Evolutionary conservation across 2,888 invertebrate genomes (phyloP).

Genomic region (Mellilla xanthometata): DNA sequence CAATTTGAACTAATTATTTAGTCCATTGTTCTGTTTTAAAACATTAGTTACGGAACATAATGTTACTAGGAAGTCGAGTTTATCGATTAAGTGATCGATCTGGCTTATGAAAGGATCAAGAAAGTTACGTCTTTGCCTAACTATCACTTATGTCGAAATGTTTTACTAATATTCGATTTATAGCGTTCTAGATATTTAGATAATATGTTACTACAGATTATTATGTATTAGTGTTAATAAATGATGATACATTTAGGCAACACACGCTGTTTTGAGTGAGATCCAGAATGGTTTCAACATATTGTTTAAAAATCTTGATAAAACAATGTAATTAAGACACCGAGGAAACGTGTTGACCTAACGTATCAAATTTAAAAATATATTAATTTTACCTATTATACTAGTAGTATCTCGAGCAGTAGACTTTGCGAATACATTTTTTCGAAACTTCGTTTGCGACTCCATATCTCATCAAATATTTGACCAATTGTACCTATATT

Average conservation of each 20-base stretch:
- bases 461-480: too few relatives aligned
- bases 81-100: slow-evolving; percentile 7
- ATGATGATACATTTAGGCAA: background rate
- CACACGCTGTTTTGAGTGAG: background rate
- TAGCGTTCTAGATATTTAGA: slow-evolving; percentile 6
- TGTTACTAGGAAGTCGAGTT: slow-evolving; percentile 16
- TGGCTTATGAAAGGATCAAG: slow-evolving; percentile 10
- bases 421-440: too few relatives aligned
- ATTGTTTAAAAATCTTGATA: too few relatives aligned
- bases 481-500: too few relatives aligned
- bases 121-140: slow-evolving; percentile 3
- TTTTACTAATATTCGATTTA: slow-evolving; percentile 6
- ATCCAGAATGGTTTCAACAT: too few relatives aligned
- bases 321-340: too few relatives aligned
- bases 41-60: slow-evolving; percentile 4
- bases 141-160: background rate
- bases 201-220: background rate
- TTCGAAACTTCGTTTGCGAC: too few relatives aligned
- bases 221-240: slow-evolving; percentile 3
- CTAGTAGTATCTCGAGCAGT: too few relatives aligned
- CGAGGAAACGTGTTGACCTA: too few relatives aligned
- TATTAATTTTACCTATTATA: too few relatives aligned
- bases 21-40: background rate
- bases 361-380: too few relatives aligned
- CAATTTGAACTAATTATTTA: background rate